Evolutionary conservation across 1,140 invertebrate species (phyloP).

Genomic region (Trachymyrmex cornetzi): DNA sequence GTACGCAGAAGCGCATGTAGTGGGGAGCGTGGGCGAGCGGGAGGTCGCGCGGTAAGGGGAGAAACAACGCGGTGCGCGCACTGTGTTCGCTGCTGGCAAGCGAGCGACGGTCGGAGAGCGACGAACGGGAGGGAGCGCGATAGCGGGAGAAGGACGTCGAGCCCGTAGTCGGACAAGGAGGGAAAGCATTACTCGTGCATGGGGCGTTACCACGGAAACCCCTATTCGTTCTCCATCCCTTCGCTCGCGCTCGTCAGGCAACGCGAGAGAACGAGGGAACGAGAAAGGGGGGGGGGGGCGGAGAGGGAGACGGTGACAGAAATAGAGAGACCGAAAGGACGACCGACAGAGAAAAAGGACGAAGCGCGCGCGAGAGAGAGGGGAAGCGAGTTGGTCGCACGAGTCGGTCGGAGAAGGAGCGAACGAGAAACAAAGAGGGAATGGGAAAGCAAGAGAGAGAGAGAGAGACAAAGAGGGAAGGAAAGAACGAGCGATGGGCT

Average conservation of each 20-base stretch:
- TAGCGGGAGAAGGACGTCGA: conserved; percentile 60
- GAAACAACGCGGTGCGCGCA: conserved; percentile 44
- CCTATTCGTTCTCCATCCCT: conserved; percentile 82
- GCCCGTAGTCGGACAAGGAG: conserved; percentile 74
- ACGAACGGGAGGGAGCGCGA: conserved; percentile 57
- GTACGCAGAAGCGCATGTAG: conserved; percentile 67
- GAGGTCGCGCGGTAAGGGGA: background rate
- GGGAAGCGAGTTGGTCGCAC: conserved; percentile 52
- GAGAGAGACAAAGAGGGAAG: conserved; percentile 42
- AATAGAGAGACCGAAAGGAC: conserved; percentile 65
- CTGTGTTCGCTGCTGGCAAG: conserved; percentile 37
- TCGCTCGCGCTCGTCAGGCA: conserved; percentile 61
- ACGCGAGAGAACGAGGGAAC: conserved; percentile 67
- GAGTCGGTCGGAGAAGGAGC: conserved; percentile 51
- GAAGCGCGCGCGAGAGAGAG: conserved; percentile 61
- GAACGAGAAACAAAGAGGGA: conserved; percentile 62
- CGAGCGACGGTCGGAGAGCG: conserved; percentile 26
- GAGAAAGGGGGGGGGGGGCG: conserved; percentile 52
- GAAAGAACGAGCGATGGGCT: conserved; percentile 57
- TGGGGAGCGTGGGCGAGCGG: conserved; percentile 36
- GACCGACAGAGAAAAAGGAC: conserved; percentile 64
- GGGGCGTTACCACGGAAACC: conserved; percentile 86
- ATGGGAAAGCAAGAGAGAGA: conserved; percentile 32
- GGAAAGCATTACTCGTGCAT: conserved; percentile 81
- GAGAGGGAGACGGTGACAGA: conserved; percentile 58